A percentile compares a stretch with the other conserved stretches of the same genome.
phyloP scores from a whole-genome alignment of 2,888 invertebrate genomes.

The Schizaphis graminum region DNA sequence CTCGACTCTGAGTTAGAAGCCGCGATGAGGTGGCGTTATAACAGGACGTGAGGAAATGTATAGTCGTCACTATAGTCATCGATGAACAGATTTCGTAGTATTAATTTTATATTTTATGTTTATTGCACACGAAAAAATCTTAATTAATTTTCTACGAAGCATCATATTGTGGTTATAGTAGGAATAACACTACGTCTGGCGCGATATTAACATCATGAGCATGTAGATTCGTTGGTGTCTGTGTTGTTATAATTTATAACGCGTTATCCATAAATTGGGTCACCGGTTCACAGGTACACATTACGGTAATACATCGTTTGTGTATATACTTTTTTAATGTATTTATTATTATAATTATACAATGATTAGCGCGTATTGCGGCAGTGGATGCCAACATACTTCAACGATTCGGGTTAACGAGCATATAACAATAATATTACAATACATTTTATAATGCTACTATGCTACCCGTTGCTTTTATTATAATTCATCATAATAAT shows the following conservation, averaged over 20 bases:
- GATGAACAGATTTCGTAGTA: neutral
- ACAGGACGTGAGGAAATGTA: neutral
- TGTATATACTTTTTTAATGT: neutral
- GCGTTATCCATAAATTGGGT: neutral
- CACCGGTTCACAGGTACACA: neutral
- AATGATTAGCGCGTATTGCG: neutral
- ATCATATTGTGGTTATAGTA: neutral
- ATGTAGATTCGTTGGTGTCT: neutral
- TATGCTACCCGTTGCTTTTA: neutral
- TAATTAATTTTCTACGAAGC: neutral
- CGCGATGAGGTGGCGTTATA: neutral
- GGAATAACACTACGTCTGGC: neutral
- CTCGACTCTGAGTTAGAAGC: neutral
- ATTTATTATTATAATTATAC: neutral
- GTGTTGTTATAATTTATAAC: neutral
- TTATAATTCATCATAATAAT: neutral
- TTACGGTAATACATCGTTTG: neutral
- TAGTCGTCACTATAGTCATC: neutral
- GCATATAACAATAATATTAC: neutral
- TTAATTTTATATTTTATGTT: neutral
- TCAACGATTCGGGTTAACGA: neutral
- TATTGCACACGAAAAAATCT: neutral
- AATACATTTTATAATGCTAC: neutral
- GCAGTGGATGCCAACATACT: neutral
- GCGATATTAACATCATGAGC: neutral